Conservation (phyloP, 2,113 vertebrate species). For the Gobiocypris rarus region DNA sequence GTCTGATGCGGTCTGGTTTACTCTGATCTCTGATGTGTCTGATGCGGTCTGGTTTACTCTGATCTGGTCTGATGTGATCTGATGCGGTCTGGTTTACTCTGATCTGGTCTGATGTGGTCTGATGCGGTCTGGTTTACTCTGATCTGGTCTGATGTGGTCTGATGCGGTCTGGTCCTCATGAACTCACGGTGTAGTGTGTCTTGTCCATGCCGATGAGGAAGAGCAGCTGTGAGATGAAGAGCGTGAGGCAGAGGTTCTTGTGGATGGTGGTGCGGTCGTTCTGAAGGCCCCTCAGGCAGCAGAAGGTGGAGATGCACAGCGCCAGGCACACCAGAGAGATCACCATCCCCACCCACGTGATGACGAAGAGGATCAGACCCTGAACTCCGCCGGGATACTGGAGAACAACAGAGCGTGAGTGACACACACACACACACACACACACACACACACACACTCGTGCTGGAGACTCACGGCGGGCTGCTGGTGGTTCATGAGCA, state of each 20-base stretch:
- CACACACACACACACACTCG: no score
- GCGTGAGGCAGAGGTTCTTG: constrained; percentile 85
- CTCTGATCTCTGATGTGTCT: no score
- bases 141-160: no score
- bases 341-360: constrained; percentile 93
- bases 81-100: neutral
- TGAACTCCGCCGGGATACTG: constrained; percentile 84
- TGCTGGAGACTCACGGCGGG: constrained; percentile 75
- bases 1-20: no score
- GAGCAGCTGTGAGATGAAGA: constrained; percentile 59
- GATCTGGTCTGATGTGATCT: no score
- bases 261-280: constrained; percentile 93
- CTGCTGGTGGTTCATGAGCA: constrained; percentile 89
- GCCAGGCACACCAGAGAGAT: constrained; percentile 92
- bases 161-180: neutral
- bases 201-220: constrained; percentile 87
- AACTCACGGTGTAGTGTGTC: constrained; percentile 86
- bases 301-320: constrained; percentile 90
- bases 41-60: no score
- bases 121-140: no score
- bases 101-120: neutral
- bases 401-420: neutral
- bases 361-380: constrained; percentile 86
- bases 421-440: neutral
- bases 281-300: constrained; percentile 91